Conservation (phyloP, 2,797 vertebrate species). For the Hephaestus fuliginosus region DNA sequence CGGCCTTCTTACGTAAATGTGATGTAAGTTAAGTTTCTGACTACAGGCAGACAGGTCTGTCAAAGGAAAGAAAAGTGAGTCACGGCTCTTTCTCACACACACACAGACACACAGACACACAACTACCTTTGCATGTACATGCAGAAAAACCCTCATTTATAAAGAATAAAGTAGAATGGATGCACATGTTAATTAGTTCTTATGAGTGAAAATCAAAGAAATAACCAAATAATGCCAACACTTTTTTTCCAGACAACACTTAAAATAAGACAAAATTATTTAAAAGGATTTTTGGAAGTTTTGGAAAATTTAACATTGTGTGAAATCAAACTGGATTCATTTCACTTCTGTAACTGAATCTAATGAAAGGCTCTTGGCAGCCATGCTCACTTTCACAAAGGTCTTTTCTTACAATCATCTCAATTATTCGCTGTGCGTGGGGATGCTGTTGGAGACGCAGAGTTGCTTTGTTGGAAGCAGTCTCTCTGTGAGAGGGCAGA, state of each 20-base stretch:
- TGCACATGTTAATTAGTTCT: background rate
- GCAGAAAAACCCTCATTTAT: background rate
- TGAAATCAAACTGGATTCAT: conserved; percentile 16
- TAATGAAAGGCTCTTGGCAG: conserved; percentile 36
- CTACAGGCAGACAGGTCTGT: conserved; percentile 35
- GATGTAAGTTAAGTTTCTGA: conserved; percentile 60
- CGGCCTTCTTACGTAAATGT: conserved; percentile 70
- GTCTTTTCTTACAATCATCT: conserved; percentile 40
- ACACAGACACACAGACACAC: conserved; percentile 3
- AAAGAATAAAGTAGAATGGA: background rate
- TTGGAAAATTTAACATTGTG: background rate
- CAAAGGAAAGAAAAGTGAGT: conserved; percentile 55
- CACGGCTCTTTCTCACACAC: conserved; percentile 41
- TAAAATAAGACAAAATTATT: background rate
- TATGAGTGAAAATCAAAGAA: background rate
- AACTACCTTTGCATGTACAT: background rate
- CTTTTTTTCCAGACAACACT: background rate
- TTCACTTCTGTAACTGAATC: conserved; percentile 23
- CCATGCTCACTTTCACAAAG: conserved; percentile 32
- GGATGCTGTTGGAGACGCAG: conserved; percentile 40
- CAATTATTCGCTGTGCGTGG: conserved; percentile 50
- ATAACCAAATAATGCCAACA: background rate
- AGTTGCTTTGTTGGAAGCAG: conserved; percentile 52
- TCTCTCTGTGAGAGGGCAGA: conserved; percentile 27
- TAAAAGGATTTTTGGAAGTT: background rate